Base-by-base conservation (phyloP, 2,888 invertebrate genomes). In the Meta bourneti region DNA sequence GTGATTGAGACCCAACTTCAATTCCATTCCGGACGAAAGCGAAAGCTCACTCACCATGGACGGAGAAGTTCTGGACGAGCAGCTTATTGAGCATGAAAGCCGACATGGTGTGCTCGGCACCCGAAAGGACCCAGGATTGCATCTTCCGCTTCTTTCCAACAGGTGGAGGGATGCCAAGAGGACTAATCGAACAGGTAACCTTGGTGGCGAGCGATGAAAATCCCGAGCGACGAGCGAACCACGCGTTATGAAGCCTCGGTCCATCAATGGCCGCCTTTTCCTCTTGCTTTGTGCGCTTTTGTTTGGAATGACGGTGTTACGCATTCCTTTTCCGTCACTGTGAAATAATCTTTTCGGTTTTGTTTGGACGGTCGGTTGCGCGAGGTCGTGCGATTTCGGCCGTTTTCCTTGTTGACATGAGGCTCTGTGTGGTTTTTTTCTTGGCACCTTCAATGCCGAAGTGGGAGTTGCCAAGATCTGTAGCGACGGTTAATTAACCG, bases 31-130 rank as follows among this genome's bases (percentile, higher is more conserved):
- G 34, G 4, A 34, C 20, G 74, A 11, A 19, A 61, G 61, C 13
- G 61, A 61, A 61, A 11, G 61, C 0, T 0, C 6, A 87, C 91
- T 87, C 75, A 91, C 91, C 91, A 16, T 61, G 13, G 69, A 49
- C 11, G 52, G 81, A 51, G 7, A 91, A 13, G 54, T 91, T 91
- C 49, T 91, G 87, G 11, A 91, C 87, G 72, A 91, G 83, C 81
- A 91, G 82, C 87, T 83, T 91, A 78, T 91, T 91, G 16, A 91
- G 61, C 54, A 91, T 20, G 69, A 87, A 91, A 0, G 87, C 77
- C 34, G 91, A 91, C 91, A 91, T 91, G 74, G 87, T 87, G 78
- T 83, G 87, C 20, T 88, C 91, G 48, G 91, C 91, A 11, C 91
- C 91, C 49, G 87, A 74, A 6, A 91, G 74, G 11, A 87, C 71